These are phyloP conservation scores for Drosophila hydei DNA, from an alignment of 1,140 invertebrate species.

Conservation along the genomic window DNA sequence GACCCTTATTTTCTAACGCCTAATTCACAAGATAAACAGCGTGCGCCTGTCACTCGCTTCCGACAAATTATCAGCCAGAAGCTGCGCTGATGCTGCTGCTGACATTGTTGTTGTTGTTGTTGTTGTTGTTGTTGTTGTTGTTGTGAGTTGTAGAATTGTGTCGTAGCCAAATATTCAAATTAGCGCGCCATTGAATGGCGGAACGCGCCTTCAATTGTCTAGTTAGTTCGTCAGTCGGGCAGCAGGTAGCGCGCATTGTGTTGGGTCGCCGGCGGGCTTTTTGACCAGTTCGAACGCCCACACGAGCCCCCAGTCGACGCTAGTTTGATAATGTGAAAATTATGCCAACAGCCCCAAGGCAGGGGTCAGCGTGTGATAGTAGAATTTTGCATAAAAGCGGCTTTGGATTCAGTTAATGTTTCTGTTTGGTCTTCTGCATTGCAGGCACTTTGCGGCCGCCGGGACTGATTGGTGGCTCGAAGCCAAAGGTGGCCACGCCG, in stretches of 20 bases:
- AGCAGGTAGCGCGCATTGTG: slow-evolving; percentile 30
- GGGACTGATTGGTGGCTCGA: slow-evolving; percentile 98
- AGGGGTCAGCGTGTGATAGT: slow-evolving; percentile 16
- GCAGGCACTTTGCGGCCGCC: slow-evolving; percentile 96
- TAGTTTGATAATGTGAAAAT: slow-evolving; percentile 69
- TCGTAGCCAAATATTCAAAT: slow-evolving; percentile 76
- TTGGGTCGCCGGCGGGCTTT: slow-evolving; percentile 55
- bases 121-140: slow-evolving; percentile 40
- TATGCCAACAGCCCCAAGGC: slow-evolving; percentile 51
- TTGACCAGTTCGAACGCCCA: slow-evolving; percentile 63
- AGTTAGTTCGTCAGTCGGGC: slow-evolving; percentile 51
- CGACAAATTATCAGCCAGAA: slow-evolving; percentile 71
- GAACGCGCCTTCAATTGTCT: slow-evolving; percentile 50
- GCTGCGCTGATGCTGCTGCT: slow-evolving; percentile 27
- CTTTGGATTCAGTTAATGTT: background rate
- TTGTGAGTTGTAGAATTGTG: slow-evolving; percentile 45
- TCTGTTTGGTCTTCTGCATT: slow-evolving; percentile 40
- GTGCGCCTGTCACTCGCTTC: slow-evolving; percentile 73
- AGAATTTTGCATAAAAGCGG: background rate
- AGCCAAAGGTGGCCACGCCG: slow-evolving; percentile 98
- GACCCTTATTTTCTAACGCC: slow-evolving; percentile 34
- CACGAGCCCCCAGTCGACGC: slow-evolving; percentile 22
- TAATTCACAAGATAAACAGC: slow-evolving; percentile 79
- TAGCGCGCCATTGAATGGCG: slow-evolving; percentile 62
- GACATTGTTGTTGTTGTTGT: slow-evolving; percentile 14